A percentile compares a stretch with the other conserved stretches of the same genome.
phyloP scores from a whole-genome alignment of 2,113 vertebrate species.

The Otolemur garnettii region DNA sequence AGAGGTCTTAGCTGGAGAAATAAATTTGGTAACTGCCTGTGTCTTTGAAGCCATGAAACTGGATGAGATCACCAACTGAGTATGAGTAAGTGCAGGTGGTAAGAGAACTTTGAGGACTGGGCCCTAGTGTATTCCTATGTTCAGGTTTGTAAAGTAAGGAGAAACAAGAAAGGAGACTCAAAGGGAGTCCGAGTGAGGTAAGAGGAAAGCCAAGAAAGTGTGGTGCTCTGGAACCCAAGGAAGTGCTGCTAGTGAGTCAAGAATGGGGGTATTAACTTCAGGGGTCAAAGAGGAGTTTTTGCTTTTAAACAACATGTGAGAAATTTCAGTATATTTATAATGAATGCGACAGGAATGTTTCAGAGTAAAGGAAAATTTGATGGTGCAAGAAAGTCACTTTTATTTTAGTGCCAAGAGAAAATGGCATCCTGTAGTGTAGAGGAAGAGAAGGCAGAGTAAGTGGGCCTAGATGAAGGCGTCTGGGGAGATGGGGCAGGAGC shows the following conservation, averaged over 20 bases:
- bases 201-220: neutral
- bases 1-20: neutral
- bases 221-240: neutral
- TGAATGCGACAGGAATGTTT: neutral
- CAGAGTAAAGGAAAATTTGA: neutral
- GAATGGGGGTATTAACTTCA: neutral
- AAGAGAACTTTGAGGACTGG: neutral
- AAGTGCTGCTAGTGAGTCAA: neutral
- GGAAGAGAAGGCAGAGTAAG: neutral
- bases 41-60: neutral
- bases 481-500: neutral
- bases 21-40: neutral
- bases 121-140: neutral
- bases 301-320: neutral
- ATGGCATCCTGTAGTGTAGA: neutral
- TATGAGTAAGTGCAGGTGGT: neutral
- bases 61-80: neutral
- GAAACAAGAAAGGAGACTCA: neutral
- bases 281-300: neutral
- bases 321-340: slow-evolving; percentile 37
- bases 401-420: neutral
- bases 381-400: neutral
- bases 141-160: neutral
- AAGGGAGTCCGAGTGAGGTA: neutral
- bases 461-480: neutral